Evolutionary conservation across 2,888 invertebrate genomes (phyloP).

Genomic region (Proisotoma minuta): DNA sequence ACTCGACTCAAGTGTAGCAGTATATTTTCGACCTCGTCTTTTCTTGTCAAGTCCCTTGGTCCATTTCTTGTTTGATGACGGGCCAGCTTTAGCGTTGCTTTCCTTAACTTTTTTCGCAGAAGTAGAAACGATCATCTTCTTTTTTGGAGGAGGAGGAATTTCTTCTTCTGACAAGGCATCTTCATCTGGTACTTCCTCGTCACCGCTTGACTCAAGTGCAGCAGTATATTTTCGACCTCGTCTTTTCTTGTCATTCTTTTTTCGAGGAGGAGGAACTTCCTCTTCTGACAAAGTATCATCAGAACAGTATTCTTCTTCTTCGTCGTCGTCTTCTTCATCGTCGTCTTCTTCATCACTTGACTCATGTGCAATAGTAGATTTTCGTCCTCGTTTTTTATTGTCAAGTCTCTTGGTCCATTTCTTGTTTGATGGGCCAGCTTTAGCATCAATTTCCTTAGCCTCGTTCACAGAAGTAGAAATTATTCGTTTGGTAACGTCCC

Average conservation of each 20-base stretch:
- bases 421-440: background rate
- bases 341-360: background rate
- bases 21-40: background rate
- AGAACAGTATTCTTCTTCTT: background rate
- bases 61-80: no score
- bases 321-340: background rate
- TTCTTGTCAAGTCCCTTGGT: background rate
- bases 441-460: conserved; percentile 1
- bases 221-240: background rate
- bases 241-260: background rate
- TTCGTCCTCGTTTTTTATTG: background rate
- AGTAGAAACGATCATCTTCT: conserved; percentile 15
- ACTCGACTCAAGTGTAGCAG: no score
- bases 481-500: conserved; percentile 21
- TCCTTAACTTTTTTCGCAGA: conserved; percentile 13
- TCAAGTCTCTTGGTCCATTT: background rate
- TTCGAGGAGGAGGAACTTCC: no score
- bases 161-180: no score
- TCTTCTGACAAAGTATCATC: no score
- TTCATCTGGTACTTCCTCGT: no score
- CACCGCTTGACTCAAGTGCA: no score
- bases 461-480: conserved; percentile 14
- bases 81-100: background rate
- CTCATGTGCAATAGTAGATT: background rate
- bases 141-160: no score